phyloP scores from a whole-genome alignment of 2,888 invertebrate genomes.

The Leptogaster cylindrica region DNA sequence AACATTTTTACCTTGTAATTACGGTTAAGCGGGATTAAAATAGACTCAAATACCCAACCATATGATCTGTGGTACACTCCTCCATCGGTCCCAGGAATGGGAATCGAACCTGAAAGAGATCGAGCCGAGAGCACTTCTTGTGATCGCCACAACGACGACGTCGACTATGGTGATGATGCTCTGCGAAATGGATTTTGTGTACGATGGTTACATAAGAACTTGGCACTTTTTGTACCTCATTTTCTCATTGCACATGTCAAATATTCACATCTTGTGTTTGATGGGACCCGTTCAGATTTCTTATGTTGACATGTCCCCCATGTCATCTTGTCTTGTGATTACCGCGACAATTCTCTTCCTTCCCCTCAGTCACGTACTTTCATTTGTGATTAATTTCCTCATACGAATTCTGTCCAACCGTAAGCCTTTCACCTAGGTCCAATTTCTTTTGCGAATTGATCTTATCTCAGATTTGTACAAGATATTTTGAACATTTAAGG shows the following conservation, averaged over 20 bases:
- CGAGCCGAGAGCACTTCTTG: background rate
- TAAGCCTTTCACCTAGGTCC: constrained; percentile 24
- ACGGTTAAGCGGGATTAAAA: constrained; percentile 38
- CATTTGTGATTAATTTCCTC: constrained; percentile 35
- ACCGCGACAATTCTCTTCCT: constrained; percentile 34
- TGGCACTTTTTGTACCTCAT: too few species aligned
- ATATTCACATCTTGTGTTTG: constrained; percentile 19
- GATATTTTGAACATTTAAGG: constrained; percentile 14
- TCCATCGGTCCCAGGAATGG: background rate
- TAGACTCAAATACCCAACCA: constrained; percentile 20
- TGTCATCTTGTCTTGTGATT: constrained; percentile 19
- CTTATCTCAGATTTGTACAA: constrained; percentile 28
- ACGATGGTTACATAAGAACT: too few species aligned
- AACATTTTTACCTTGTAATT: constrained; percentile 45
- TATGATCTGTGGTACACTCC: constrained; percentile 18
- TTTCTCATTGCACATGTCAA: constrained; percentile 16
- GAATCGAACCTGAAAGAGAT: background rate
- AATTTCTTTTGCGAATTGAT: background rate
- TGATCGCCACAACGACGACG: background rate
- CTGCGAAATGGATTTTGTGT: too few species aligned
- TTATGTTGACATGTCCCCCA: constrained; percentile 28
- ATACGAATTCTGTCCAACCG: background rate
- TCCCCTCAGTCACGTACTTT: too few species aligned
- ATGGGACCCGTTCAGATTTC: constrained; percentile 30
- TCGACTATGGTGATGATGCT: too few species aligned